Conservation (phyloP, 2,113 vertebrate species). For the Odocoileus hemionus region DNA sequence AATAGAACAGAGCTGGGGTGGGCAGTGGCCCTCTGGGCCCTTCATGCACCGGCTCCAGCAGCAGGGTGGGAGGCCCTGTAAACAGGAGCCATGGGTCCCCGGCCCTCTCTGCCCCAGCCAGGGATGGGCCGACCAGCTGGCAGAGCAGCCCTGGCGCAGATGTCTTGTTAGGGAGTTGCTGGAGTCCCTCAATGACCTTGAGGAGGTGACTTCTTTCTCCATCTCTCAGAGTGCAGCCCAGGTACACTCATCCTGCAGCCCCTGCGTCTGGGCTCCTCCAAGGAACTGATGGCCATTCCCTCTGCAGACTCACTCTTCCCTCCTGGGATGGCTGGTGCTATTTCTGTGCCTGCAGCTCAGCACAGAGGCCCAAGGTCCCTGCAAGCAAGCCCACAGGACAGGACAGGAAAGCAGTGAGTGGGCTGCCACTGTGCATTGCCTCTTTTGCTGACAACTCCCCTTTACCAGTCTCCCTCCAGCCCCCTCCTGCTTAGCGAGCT, state of each 20-base stretch:
- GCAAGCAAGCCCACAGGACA: neutral
- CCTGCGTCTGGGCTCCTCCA: neutral
- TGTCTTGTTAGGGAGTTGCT: neutral
- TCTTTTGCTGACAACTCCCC: neutral
- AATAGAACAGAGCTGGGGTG: rapidly evolving
- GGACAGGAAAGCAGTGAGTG: neutral
- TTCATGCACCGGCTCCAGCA: neutral
- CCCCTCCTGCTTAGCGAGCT: neutral
- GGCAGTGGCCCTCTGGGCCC: neutral
- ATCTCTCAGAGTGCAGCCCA: neutral
- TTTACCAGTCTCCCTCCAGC: neutral
- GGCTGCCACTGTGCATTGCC: neutral
- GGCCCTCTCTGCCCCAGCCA: neutral
- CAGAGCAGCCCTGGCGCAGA: neutral
- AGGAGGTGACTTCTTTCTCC: neutral
- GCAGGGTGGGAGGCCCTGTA: neutral
- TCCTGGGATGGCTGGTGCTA: neutral
- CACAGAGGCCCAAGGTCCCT: neutral
- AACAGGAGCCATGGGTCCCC: neutral
- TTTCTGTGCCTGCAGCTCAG: slow-evolving; percentile 41
- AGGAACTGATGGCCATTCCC: neutral
- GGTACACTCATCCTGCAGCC: neutral
- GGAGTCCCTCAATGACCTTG: neutral
- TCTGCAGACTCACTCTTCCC: neutral
- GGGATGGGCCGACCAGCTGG: neutral